Evolutionary conservation across 2,113 vertebrate species (phyloP).

Genomic region (Gambusia holbrooki): DNA sequence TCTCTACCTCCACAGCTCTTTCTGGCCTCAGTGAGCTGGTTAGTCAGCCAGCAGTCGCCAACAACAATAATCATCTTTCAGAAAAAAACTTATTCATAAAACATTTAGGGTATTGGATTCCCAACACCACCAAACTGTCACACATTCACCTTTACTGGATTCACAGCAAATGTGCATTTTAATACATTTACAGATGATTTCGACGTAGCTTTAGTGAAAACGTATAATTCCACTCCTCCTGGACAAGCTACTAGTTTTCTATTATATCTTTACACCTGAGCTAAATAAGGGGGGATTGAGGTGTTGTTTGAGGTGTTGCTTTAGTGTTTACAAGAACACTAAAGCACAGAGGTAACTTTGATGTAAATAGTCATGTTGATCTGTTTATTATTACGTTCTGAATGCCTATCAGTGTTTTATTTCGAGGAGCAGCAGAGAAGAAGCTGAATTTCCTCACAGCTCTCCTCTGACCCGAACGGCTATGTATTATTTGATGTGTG

Average conservation of each 20-base stretch:
- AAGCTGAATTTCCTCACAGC: slow-evolving; percentile 15
- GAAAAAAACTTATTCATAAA: not conserved
- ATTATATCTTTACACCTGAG: not conserved
- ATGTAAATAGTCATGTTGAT: not conserved
- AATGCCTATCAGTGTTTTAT: slow-evolving; percentile 19
- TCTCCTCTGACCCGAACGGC: slow-evolving; percentile 20
- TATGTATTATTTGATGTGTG: not conserved
- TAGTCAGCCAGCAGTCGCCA: not conserved
- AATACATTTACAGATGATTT: not conserved
- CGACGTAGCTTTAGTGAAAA: not conserved
- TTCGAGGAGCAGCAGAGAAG: slow-evolving; percentile 9
- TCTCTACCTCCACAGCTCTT: not conserved
- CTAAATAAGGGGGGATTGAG: not conserved
- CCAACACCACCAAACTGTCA: not conserved
- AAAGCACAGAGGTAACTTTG: not conserved
- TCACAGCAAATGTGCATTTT: not conserved
- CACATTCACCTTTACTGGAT: not conserved
- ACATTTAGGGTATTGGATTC: not conserved
- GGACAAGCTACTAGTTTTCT: not conserved
- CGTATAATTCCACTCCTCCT: not conserved
- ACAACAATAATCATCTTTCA: not conserved
- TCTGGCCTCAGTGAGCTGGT: not conserved
- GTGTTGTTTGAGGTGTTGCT: not conserved
- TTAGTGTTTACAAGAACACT: not conserved
- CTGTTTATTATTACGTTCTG: slow-evolving; percentile 12